These are phyloP conservation scores for Pherbina coryleti DNA, from an alignment of 2,888 invertebrate species.

Conservation along the genomic window DNA sequence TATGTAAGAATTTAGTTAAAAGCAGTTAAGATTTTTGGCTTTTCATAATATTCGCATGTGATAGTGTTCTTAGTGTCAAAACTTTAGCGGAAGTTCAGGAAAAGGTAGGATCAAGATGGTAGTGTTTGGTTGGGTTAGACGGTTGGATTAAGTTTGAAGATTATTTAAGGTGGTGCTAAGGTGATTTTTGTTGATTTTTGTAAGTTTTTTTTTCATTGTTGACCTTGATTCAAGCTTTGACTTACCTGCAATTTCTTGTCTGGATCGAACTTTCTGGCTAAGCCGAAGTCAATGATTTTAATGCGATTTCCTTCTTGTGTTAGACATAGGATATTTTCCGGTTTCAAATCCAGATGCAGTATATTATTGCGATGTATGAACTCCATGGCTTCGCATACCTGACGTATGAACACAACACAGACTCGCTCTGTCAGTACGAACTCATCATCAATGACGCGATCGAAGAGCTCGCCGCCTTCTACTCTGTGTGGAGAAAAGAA, in stretches of 20 bases:
- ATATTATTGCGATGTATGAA: conserved; percentile 97
- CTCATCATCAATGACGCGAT: conserved; percentile 98
- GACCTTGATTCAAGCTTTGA: background rate
- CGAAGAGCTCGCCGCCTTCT: conserved; percentile 97
- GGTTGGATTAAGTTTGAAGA: no score
- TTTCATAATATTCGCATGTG: no score
- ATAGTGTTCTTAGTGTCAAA: no score
- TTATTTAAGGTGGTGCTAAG: no score
- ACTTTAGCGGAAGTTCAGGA: no score
- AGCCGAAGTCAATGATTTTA: conserved; percentile 98
- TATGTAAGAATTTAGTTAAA: no score
- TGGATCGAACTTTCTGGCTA: conserved; percentile 93
- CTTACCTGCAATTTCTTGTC: conserved; percentile 85
- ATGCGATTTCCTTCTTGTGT: conserved; percentile 97
- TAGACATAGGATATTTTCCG: conserved; percentile 97
- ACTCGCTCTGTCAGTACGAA: conserved; percentile 96
- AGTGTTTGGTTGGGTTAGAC: no score
- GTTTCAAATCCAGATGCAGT: conserved; percentile 98
- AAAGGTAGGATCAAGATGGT: no score
- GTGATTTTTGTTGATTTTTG: no score
- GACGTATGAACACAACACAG: conserved; percentile 96
- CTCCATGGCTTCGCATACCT: conserved; percentile 97
- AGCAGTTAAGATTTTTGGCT: no score
- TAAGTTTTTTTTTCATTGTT: no score
- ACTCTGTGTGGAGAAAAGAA: conserved; percentile 76